Base-by-base conservation (phyloP, 2,797 vertebrate species). In the Trematomus bernacchii region DNA sequence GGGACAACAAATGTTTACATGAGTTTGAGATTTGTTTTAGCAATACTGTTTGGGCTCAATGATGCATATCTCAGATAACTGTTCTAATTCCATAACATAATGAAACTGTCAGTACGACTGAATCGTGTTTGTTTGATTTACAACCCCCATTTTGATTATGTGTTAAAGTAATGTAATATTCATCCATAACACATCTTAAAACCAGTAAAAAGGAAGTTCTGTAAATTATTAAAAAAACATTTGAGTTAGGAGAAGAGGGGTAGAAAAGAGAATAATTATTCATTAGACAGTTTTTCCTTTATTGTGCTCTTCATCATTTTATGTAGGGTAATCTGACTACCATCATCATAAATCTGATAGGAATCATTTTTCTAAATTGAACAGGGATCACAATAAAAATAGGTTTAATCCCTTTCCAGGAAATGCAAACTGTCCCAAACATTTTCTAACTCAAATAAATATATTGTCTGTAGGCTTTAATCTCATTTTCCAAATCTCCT, bases 391-490 rank as follows among this genome's bases (percentile, higher is more conserved):
- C 6, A 46, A 10, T 61, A 18, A 50, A 46, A 61, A 27, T 21
- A 55, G 66, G 14, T 13, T 55, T 62, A 18, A 58, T 59, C 33
- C n/a, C 4, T 50, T 12, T 58, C n/a, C 3, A 59, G 27, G 12
- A 59, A 52, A 18, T n/a, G 11, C 15, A 15, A 18, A 13, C 23
- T 11, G 7, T 10, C 60, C 19, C 10, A 37, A 62, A 55, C 27
- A 18, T 18, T 0, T 42, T 73, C 19, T 74, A 71, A 52, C 57
- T 57, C 55, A 51, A 52, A 37, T 1, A 16, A 27, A 14, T 18
- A 33, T 18, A 58, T 61, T 55, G 23, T 52, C 51, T 66, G 15
- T 43, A 60, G 14, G 62, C 10, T 53, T 46, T 23, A 37, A 23
- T 55, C 30, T 44, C 2, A 19, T 3, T 30, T 51, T 23, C 4